Evolutionary conservation across 1,140 invertebrate species (phyloP).

Genomic region (Babylonia areolata): DNA sequence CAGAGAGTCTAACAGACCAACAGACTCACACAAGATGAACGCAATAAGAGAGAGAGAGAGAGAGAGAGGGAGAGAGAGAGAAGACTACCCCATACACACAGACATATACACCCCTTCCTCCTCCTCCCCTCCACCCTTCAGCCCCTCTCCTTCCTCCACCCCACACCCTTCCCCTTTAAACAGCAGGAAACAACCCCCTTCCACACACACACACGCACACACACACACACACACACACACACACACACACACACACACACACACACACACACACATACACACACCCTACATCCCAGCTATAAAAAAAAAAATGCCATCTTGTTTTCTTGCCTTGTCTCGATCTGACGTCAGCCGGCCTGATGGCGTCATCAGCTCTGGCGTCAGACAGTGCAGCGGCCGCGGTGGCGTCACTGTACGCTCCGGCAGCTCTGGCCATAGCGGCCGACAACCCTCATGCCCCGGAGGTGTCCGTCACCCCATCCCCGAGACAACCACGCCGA

Average conservation of each 20-base stretch:
- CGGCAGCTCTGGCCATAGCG: not conserved
- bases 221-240: too few relatives aligned
- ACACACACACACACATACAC: not conserved
- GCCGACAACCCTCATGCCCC: not conserved
- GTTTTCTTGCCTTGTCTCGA: too few relatives aligned
- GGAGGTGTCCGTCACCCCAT: not conserved
- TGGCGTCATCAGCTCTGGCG: not conserved
- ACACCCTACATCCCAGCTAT: not conserved
- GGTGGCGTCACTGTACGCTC: not conserved
- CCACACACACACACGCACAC: too few relatives aligned
- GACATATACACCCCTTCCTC: not conserved
- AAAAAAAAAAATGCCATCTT: too few relatives aligned
- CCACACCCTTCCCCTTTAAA: too few relatives aligned
- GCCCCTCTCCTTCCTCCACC: too few relatives aligned
- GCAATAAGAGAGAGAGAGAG: slow-evolving; percentile 1
- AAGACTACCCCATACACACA: not conserved
- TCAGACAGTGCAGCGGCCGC: not conserved
- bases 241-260: too few relatives aligned
- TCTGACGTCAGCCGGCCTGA: not conserved
- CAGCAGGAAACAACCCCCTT: too few relatives aligned
- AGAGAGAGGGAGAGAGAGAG: not conserved
- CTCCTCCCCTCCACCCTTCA: too few relatives aligned
- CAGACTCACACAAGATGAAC: too few relatives aligned
- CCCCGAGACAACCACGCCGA: not conserved
- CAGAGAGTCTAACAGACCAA: not conserved